These are phyloP conservation scores for Meiosimyza platycephala DNA, from an alignment of 2,888 invertebrate genomes.

Conservation along the genomic window DNA sequence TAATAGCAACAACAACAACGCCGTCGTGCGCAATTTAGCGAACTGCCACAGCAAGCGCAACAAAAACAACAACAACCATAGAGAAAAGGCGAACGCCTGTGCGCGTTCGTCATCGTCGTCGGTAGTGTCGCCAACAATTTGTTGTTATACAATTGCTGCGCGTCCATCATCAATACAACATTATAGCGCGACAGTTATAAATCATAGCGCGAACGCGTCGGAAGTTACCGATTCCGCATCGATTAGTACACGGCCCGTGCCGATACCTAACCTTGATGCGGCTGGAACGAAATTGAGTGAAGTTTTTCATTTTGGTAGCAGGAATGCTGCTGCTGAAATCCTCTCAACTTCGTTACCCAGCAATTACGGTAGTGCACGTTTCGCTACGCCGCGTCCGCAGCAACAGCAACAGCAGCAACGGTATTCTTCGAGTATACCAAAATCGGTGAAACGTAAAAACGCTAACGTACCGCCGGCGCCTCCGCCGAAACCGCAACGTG, in stretches of 20 bases:
- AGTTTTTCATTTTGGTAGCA: not conserved
- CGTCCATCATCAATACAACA: slow-evolving; percentile 37
- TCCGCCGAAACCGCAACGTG: slow-evolving; percentile 48
- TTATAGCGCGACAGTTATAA: slow-evolving; percentile 22
- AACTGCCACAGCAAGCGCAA: not conserved
- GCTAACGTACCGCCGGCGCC: slow-evolving; percentile 45
- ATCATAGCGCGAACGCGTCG: not conserved
- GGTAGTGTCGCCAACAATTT: slow-evolving; percentile 56
- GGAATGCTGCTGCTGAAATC: slow-evolving; percentile 19
- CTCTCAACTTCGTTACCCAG: slow-evolving; percentile 47
- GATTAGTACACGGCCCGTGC: slow-evolving; percentile 38
- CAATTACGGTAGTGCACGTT: slow-evolving; percentile 45
- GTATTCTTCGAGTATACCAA: slow-evolving; percentile 33
- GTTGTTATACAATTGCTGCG: slow-evolving; percentile 62
- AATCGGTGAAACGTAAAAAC: slow-evolving; percentile 24
- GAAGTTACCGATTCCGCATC: slow-evolving; percentile 7
- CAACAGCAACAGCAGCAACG: slow-evolving; percentile 37
- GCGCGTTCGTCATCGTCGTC: slow-evolving; percentile 32
- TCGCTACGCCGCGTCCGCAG: slow-evolving; percentile 13
- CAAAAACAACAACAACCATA: not conserved
- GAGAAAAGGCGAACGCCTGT: not conserved
- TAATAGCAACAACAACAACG: not conserved
- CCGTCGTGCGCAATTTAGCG: not conserved
- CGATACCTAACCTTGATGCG: slow-evolving; percentile 35
- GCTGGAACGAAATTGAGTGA: not conserved